A percentile compares a stretch with the other conserved stretches of the same genome.
These are phyloP conservation scores for Nipponia nippon DNA, from an alignment of 2,113 vertebrate genomes.

Conservation along the genomic window DNA sequence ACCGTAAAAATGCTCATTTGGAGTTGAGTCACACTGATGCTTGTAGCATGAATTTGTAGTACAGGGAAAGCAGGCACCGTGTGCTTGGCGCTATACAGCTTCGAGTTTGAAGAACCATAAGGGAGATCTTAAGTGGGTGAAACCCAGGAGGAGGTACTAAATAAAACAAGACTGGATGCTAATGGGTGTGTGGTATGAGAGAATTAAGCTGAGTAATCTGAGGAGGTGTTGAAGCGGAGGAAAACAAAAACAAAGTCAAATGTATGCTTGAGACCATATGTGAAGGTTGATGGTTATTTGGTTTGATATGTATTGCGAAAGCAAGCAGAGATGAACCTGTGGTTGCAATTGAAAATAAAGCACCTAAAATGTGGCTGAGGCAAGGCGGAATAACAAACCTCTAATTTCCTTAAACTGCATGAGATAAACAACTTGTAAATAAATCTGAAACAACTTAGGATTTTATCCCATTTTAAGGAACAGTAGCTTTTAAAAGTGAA, in stretches of 20 bases:
- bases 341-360: background rate
- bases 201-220: constrained; percentile 50
- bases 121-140: constrained; percentile 38
- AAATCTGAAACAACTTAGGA: background rate
- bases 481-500: constrained; percentile 8
- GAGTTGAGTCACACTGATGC: constrained; percentile 31
- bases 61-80: background rate
- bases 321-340: background rate
- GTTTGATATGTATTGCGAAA: background rate
- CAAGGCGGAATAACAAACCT: background rate
- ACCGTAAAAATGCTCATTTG: constrained; percentile 20
- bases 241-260: constrained; percentile 50
- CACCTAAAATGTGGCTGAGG: background rate
- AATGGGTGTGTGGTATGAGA: constrained; percentile 24
- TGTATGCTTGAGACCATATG: background rate
- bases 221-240: constrained; percentile 42
- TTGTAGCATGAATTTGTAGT: background rate
- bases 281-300: constrained; percentile 16
- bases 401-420: background rate
- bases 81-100: background rate
- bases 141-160: constrained; percentile 44
- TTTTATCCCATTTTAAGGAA: background rate
- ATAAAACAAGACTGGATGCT: constrained; percentile 37
- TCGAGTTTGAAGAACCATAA: constrained; percentile 6
- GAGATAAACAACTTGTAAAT: background rate